phyloP scores from a whole-genome alignment of 1,140 invertebrate genomes.

The Drosophila lacteicornis region DNA sequence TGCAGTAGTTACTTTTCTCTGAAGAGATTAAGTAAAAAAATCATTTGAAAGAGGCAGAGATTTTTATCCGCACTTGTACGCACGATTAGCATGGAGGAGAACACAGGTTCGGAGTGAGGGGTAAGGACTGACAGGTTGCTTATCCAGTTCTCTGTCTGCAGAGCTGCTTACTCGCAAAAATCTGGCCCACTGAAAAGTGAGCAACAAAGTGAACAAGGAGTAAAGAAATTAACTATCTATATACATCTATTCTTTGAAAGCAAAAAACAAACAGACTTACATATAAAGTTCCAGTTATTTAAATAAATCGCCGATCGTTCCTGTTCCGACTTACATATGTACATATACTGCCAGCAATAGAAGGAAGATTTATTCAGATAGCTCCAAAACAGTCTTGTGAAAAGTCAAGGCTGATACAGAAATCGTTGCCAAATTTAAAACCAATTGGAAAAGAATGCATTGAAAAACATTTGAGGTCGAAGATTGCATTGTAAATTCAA shows the following conservation, averaged over 20 bases:
- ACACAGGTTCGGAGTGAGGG: neutral
- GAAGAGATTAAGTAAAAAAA: conserved; percentile 1
- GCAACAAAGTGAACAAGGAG: conserved; percentile 32
- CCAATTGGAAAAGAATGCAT: too few relatives aligned
- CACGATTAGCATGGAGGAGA: conserved; percentile 40
- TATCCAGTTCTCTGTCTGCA: conserved; percentile 63
- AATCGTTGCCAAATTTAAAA: too few relatives aligned
- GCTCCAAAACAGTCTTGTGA: too few relatives aligned
- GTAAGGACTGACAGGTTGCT: conserved; percentile 58
- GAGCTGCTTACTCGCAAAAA: conserved; percentile 45
- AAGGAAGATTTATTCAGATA: too few relatives aligned
- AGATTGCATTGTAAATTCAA: too few relatives aligned
- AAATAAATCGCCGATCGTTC: too few relatives aligned
- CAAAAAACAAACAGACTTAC: too few relatives aligned
- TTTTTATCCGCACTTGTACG: conserved; percentile 36
- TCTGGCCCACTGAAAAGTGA: conserved; percentile 32
- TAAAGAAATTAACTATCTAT: neutral
- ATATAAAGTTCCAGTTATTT: neutral
- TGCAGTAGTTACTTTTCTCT: conserved; percentile 7
- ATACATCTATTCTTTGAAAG: neutral
- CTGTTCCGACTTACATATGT: too few relatives aligned
- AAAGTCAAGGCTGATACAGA: too few relatives aligned
- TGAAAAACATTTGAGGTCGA: too few relatives aligned
- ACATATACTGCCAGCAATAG: too few relatives aligned
- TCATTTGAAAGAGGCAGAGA: conserved; percentile 5